Evolutionary conservation across 2,797 vertebrate genomes (phyloP).

Genomic region (Rousettus madagascariensis): DNA sequence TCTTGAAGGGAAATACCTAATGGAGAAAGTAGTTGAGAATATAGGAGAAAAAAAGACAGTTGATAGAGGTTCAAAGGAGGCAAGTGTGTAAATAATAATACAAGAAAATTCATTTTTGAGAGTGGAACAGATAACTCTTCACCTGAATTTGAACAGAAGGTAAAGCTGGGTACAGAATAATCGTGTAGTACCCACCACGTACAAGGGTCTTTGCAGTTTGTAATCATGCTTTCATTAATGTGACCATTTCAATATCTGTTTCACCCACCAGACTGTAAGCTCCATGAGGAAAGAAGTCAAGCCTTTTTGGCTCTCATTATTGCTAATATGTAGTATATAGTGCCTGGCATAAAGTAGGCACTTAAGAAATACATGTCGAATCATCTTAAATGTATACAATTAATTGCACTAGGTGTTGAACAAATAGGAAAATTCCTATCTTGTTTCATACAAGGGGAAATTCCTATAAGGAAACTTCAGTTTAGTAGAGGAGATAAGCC

Average conservation of each 20-base stretch:
- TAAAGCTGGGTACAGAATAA: background rate
- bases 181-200: background rate
- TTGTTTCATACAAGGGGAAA: background rate
- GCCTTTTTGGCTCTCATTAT: background rate
- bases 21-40: background rate
- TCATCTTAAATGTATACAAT: background rate
- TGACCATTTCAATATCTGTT: background rate
- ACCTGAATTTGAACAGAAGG: background rate
- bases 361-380: background rate
- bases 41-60: conserved; percentile 22
- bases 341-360: background rate
- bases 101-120: background rate
- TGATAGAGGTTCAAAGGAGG: background rate
- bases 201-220: background rate
- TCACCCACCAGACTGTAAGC: background rate
- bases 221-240: background rate
- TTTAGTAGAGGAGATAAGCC: background rate
- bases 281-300: background rate
- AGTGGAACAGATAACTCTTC: background rate
- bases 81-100: background rate
- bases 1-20: background rate
- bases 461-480: background rate
- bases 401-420: background rate
- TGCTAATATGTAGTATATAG: background rate
- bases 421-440: background rate